These are phyloP conservation scores for Ceratina australensis DNA, from an alignment of 1,140 invertebrate species.

Conservation along the genomic window DNA sequence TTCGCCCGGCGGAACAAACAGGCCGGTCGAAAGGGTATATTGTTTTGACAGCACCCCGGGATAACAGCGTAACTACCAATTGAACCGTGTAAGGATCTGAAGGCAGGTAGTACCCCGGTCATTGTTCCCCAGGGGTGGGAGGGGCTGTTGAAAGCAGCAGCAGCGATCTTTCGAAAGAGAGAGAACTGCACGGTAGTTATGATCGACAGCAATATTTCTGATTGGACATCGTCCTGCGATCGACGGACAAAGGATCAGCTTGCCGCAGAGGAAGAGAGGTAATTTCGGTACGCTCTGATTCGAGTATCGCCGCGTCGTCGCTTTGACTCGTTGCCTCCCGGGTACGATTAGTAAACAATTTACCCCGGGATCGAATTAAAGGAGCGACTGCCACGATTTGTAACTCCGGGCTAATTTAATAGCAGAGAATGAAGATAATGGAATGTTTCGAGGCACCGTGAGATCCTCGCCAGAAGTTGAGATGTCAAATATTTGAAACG, in stretches of 20 bases:
- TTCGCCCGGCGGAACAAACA: conserved; percentile 5
- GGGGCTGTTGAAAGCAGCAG: conserved; percentile 22
- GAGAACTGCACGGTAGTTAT: background rate
- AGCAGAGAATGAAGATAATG: too few species aligned
- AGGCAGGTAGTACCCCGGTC: conserved; percentile 23
- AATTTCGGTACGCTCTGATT: conserved; percentile 13
- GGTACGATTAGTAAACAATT: background rate
- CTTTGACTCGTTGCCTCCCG: background rate
- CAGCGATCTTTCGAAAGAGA: conserved; percentile 11
- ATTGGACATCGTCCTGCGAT: conserved; percentile 29
- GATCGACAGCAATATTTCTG: conserved; percentile 43
- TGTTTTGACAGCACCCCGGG: conserved; percentile 33
- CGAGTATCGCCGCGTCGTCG: background rate
- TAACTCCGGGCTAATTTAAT: too few species aligned
- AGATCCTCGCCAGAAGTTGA: too few species aligned
- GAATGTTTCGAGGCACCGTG: too few species aligned
- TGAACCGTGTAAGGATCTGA: conserved; percentile 39
- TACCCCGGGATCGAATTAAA: background rate
- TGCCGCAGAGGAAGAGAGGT: background rate
- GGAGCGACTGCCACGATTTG: too few species aligned
- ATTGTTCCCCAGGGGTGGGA: conserved; percentile 34
- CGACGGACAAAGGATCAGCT: conserved; percentile 15
- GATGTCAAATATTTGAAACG: too few species aligned
- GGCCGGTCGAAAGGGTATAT: conserved; percentile 1
- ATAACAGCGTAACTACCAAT: conserved; percentile 25